Base-by-base conservation (phyloP, 2,113 vertebrate species). In the Nanorana parkeri region DNA sequence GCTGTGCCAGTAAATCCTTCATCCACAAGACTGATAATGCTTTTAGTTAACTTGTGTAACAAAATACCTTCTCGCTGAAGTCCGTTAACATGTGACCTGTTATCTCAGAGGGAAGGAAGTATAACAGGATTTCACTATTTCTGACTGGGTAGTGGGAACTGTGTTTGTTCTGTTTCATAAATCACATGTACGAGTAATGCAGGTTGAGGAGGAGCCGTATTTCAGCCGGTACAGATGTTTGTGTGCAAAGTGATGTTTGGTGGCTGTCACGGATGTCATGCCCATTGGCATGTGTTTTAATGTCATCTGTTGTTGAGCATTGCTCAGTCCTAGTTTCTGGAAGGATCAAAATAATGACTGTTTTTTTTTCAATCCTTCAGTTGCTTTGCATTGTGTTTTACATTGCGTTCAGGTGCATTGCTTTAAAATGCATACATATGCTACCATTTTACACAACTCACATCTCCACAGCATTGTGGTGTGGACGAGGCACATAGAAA, bases 121-220 rank as follows among this genome's bases (percentile, higher is more conserved):
- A 20, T 0, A 28, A 19, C 10, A 56, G 51, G 28, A 74, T 74
- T 55, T 72, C 52, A 29, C 17, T 20, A 17, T 72, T 29, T 72
- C 52, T 29, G 29, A 54, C 19, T 4, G 28, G 17, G 20, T 21
- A 21, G 26, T 56, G 7, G 6, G 41, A 36, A 4, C 51, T 74
- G 17, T 15, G 16, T 32, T 58, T 58, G 69, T 54, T 11, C 54
- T 58, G 19, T 29, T 74, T 58, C 52, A 74, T 74, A 74, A 74
- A 74, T 74, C 1, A 58, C 32, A 24, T 54, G 29, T 24, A 55
- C 56, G 54, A 73, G 26, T 73, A 73, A 73, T 73, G 26, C 69
- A 16, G 69, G 7, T 24, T 54, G 28, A 20, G 51, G 17, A 29
- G 55, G 52, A 56, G 15, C 13, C 21, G 52, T 21, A 11, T 0